phyloP scores from a whole-genome alignment of 2,888 invertebrate genomes.

The Caenorhabditis japonica region DNA sequence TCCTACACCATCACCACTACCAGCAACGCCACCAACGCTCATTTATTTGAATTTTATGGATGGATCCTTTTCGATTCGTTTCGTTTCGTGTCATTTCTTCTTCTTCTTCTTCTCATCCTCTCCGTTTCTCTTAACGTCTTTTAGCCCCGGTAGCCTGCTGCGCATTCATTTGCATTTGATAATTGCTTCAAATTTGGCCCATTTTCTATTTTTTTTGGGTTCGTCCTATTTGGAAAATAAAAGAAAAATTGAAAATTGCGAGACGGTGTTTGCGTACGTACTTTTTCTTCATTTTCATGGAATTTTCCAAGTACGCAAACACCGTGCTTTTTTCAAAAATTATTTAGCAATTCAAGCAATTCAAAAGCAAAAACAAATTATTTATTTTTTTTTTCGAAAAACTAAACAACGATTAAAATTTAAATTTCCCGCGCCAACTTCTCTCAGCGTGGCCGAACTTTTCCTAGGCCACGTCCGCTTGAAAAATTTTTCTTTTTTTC shows the following conservation, averaged over 20 bases:
- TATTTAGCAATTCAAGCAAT: no score
- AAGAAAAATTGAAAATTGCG: no score
- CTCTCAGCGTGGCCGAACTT: neutral
- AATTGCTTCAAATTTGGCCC: conserved; percentile 25
- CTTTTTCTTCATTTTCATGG: no score
- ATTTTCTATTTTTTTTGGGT: neutral
- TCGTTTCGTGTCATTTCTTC: conserved; percentile 13
- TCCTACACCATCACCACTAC: conserved; percentile 26
- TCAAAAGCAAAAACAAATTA: no score
- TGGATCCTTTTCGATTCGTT: conserved; percentile 39
- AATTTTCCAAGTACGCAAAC: conserved; percentile 4
- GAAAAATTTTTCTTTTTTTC: conserved; percentile 5
- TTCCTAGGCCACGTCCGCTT: neutral
- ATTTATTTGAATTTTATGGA: conserved; percentile 56
- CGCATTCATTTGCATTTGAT: conserved; percentile 45
- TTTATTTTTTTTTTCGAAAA: conserved; percentile 1
- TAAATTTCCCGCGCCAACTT: no score
- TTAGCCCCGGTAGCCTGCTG: conserved; percentile 9
- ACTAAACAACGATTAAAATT: neutral
- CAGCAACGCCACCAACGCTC: no score
- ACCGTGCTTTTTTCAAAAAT: neutral
- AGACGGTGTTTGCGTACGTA: no score
- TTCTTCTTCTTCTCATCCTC: conserved; percentile 9
- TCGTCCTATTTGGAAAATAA: neutral
- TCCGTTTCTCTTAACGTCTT: conserved; percentile 24